phyloP scores from a whole-genome alignment of 2,797 vertebrate species.

The Sebastes taczanowskii region DNA sequence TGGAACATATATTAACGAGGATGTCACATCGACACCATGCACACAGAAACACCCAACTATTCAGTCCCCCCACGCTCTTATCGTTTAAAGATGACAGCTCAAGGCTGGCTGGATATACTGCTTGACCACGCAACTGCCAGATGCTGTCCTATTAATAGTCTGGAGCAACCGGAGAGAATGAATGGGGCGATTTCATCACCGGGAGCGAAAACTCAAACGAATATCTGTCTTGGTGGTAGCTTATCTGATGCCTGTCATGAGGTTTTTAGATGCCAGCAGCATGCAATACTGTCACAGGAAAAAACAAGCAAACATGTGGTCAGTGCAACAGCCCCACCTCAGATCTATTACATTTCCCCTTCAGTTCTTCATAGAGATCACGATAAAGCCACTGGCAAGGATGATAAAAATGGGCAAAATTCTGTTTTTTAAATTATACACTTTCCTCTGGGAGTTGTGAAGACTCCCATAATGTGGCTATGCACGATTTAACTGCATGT shows the following conservation, averaged over 20 bases:
- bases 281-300: not conserved
- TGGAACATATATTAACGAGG: constrained; percentile 53
- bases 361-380: not conserved
- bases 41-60: constrained; percentile 41
- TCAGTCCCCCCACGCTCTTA: constrained; percentile 50
- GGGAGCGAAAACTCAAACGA: constrained; percentile 11
- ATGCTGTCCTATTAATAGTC: constrained; percentile 65
- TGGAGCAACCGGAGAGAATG: constrained; percentile 22
- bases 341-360: not conserved
- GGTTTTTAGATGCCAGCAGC: constrained; percentile 18
- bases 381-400: not conserved
- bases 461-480: not conserved
- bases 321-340: not conserved
- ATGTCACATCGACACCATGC: constrained; percentile 31
- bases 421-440: not conserved
- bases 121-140: constrained; percentile 60
- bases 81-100: constrained; percentile 63
- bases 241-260: constrained; percentile 15
- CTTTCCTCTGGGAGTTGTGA: not conserved
- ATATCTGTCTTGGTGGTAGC: constrained; percentile 6
- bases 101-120: constrained; percentile 55
- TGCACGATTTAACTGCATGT: not conserved
- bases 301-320: not conserved
- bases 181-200: constrained; percentile 31
- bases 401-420: not conserved